Evolutionary conservation across 30 jellyfish, hydroid and myxozoan species (phyloP), one percentile per base, ranked within the genome.

Genomic region (Clytia hemisphaerica): DNA sequence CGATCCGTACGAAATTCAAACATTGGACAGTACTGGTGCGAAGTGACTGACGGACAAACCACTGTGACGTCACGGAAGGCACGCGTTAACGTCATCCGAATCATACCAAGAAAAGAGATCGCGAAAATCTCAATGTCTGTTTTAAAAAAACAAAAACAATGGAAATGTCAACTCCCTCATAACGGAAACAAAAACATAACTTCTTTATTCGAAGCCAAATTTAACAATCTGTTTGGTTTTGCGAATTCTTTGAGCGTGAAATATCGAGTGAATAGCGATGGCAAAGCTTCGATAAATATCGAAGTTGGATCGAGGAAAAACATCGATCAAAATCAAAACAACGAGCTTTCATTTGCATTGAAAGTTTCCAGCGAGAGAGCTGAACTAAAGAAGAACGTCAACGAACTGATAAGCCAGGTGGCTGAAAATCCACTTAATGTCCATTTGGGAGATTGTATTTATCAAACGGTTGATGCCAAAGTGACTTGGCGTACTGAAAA

Each of bases 1-100:
- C 68, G 68, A 14, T 34, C 14, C 7, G 82, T 62, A n/a, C 55
- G 60, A 44, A 12, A 34, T 32, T 26, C 67, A 31, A 67, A 50
- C 21, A 72, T 27, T 53, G 97, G 97, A 0, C 47, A 69, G 5
- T 88, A 72, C 79, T 88, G 97, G 97, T 88, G 97, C 60, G 94
- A 88, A 48, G 92, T 66, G 12, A 68, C 72, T 37, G 46, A 88
- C 68, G 97, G 94, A 21, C 37, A 48, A 27, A 45, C 54, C 71
- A 69, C 57, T 14, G 55, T 88, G 67, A 76, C 76, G 70, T 70
- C 92, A 73, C 68, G 93, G 53, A 80, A 80, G 53, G 94, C 86
- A 21, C 77, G 61, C 12, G 81, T 88, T 62, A 66, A 84, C 33
- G 29, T 88, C 45, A 93, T 88, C 35, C 37, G 47, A 22, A 49